phyloP scores from a whole-genome alignment of 2,113 vertebrate genomes.

The Ochotona curzoniae region DNA sequence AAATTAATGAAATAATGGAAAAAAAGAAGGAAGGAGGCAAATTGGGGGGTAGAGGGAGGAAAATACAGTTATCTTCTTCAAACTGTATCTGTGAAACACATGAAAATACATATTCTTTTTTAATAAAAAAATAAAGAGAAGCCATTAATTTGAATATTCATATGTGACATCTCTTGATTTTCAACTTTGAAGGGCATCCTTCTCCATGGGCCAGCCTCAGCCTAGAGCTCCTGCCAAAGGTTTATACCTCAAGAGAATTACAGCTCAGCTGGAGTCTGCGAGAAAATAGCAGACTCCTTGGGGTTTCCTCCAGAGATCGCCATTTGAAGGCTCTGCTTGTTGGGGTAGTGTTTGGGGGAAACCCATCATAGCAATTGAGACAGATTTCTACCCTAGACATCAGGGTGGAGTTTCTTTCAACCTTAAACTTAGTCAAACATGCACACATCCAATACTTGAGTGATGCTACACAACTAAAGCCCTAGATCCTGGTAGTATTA shows the following conservation, averaged over 20 bases:
- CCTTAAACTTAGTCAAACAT: neutral
- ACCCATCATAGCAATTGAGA: neutral
- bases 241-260: neutral
- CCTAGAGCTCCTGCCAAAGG: neutral
- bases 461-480: neutral
- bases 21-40: too few species aligned
- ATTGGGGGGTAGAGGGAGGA: too few species aligned
- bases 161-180: neutral
- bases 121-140: neutral
- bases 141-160: neutral
- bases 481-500: neutral
- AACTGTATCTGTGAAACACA: too few species aligned
- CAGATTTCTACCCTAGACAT: neutral
- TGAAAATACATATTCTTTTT: too few species aligned
- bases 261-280: neutral
- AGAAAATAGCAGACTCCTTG: neutral
- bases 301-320: neutral
- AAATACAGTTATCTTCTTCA: too few species aligned
- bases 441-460: neutral
- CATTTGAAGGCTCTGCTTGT: neutral
- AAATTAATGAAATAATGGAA: too few species aligned
- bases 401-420: neutral
- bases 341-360: neutral
- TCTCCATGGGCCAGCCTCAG: too few species aligned
- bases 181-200: neutral